These are phyloP conservation scores for Drymodes brunneopygia DNA, from an alignment of 2,113 vertebrate genomes.

Conservation along the genomic window DNA sequence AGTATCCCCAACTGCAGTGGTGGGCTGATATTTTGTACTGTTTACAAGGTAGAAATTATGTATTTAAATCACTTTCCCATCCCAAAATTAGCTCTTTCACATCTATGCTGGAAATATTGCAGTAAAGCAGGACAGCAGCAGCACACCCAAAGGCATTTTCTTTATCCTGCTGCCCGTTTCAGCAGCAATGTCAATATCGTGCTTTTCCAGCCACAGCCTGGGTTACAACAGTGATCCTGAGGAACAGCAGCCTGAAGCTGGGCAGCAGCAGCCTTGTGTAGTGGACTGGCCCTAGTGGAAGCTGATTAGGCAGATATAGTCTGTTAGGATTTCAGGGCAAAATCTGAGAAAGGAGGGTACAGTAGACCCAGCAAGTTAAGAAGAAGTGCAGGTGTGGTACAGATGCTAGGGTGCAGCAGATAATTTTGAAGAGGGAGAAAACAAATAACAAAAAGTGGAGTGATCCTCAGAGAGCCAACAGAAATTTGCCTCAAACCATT, in stretches of 20 bases:
- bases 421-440: neutral
- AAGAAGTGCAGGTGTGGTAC: neutral
- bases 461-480: neutral
- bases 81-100: neutral
- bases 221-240: neutral
- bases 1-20: neutral
- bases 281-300: neutral
- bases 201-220: neutral
- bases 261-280: neutral
- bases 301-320: neutral
- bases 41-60: neutral
- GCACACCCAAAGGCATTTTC: neutral
- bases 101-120: neutral
- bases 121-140: neutral
- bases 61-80: neutral
- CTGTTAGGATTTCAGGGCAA: neutral
- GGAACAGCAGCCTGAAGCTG: neutral
- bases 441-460: neutral
- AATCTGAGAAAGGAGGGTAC: neutral
- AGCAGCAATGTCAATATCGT: neutral
- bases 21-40: neutral
- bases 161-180: neutral
- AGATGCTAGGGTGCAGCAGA: neutral
- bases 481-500: neutral
- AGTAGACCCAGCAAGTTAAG: neutral